phyloP scores from a whole-genome alignment of 2,113 vertebrate species.

The Carettochelys insculpta region DNA sequence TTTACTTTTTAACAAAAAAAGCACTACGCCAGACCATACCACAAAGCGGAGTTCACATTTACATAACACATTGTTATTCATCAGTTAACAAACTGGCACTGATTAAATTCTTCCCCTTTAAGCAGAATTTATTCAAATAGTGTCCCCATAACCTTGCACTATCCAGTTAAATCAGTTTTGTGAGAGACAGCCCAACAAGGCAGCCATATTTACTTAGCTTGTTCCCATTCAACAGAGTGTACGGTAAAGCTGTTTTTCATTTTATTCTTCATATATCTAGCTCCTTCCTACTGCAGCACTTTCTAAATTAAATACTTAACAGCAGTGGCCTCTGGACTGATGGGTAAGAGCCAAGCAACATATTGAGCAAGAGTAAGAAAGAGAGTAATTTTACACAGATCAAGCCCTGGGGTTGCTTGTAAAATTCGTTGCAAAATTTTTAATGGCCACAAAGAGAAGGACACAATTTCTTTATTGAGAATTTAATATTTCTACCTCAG shows the following conservation, averaged over 20 bases:
- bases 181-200: slow-evolving; percentile 36
- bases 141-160: slow-evolving; percentile 60
- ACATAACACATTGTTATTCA: slow-evolving; percentile 27
- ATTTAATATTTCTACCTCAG: background rate
- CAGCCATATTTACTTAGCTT: slow-evolving; percentile 23
- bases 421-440: background rate
- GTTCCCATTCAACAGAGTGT: slow-evolving; percentile 13
- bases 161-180: slow-evolving; percentile 54
- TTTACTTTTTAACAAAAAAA: too few relatives aligned
- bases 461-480: background rate
- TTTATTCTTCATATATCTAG: slow-evolving; percentile 34
- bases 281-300: slow-evolving; percentile 18
- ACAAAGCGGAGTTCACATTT: slow-evolving; percentile 26
- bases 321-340: background rate
- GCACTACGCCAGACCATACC: background rate
- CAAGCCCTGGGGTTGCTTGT: background rate
- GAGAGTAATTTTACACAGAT: background rate
- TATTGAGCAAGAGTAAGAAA: background rate
- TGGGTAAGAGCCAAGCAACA: background rate
- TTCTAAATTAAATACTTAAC: slow-evolving; percentile 32
- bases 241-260: slow-evolving; percentile 36
- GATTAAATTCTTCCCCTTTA: background rate
- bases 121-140: slow-evolving; percentile 56
- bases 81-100: slow-evolving; percentile 51
- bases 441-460: background rate